Base-by-base conservation (phyloP, 2,888 invertebrate species). In the Mesochorus sp. region DNA sequence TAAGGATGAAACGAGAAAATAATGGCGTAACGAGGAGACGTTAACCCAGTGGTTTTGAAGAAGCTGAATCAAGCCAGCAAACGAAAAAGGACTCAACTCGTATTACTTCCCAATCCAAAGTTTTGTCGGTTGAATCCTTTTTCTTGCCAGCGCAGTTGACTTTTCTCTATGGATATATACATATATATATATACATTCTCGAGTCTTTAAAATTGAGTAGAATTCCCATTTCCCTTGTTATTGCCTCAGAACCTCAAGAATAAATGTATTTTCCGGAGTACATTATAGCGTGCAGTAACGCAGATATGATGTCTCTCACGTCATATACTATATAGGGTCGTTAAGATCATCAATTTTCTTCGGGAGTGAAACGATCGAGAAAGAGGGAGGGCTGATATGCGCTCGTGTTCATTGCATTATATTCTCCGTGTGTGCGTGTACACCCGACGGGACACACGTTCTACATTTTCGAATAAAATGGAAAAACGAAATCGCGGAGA, bases 391-490 rank as follows among this genome's bases (percentile, higher is more conserved):
- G 39, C 24, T 14, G 31, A 31, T 44, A 31, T 34, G 57, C 44
- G 14, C 47, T 57, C 57, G 44, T 44, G 34, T 12, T 57, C 34
- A 44, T 47, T 21, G 44, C 31, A 68, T 68, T 68, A 68, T 68
- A 44, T 28, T 47, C 68, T 10, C 12, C 8, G n/a, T n/a, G 10
- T 31, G 10, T 31, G 42, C 17, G 14, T 26, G 31, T 19, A 61
- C 53, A 42, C 44, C 51, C 24, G 49, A 51, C 62, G 44, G 42
- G 47, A 57, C 62, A 57, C 51, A 51, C 26, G 62, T 55, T 26
- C 57, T 39, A 57, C 62, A 47, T 70, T 57, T 71, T 19, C 17
- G 34, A 39, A 59, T 62, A 59, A 77, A 68, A 64, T 42, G 55
- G 19, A 34, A 73, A 34, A 51, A 26, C 67, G 31, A 31, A 49